These are phyloP conservation scores for Heliornis fulica DNA, from an alignment of 2,113 vertebrate species.

Conservation along the genomic window DNA sequence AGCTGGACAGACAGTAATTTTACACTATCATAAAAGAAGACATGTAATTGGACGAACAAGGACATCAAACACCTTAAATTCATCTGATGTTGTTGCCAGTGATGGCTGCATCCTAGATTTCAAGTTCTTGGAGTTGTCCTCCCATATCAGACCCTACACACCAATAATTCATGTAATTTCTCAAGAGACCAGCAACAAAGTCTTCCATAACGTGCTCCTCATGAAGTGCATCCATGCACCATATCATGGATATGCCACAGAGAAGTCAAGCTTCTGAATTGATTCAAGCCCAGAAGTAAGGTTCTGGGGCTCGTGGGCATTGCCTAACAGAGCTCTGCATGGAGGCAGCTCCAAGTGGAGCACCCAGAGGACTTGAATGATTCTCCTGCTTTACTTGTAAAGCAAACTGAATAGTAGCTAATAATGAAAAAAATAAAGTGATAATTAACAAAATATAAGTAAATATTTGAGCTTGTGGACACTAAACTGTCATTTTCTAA, in stretches of 20 bases:
- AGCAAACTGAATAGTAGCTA: background rate
- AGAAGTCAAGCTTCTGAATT: background rate
- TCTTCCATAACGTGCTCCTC: background rate
- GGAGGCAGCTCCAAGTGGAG: background rate
- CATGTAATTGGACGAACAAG: background rate
- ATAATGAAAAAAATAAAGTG: background rate
- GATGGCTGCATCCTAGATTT: background rate
- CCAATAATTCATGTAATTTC: background rate
- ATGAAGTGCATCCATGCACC: background rate
- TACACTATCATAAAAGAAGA: background rate
- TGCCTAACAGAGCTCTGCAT: background rate
- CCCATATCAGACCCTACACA: background rate
- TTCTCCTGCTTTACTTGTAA: background rate
- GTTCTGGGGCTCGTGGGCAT: background rate
- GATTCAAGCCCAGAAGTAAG: background rate
- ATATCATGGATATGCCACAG: background rate
- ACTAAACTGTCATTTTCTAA: background rate
- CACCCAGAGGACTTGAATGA: background rate
- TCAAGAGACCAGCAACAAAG: background rate
- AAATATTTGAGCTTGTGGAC: background rate
- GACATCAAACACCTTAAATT: background rate
- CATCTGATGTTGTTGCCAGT: background rate
- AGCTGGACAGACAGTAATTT: background rate
- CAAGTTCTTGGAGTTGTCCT: background rate
- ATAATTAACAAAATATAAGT: background rate